Evolutionary conservation across 2,113 vertebrate genomes (phyloP).

Genomic region (Coptodon bakossiorum): DNA sequence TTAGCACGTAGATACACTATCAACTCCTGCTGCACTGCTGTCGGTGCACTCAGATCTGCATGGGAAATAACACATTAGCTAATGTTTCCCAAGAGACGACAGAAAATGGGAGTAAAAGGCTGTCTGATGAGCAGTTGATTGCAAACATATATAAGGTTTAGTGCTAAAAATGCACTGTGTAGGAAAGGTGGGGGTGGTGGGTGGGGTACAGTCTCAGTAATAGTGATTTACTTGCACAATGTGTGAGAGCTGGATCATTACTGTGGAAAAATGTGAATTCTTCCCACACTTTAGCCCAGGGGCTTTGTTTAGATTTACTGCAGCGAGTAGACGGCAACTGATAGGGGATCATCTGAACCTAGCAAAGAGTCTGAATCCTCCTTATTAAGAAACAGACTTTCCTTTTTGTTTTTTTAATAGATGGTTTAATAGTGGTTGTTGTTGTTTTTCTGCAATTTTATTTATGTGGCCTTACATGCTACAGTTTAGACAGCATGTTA

Average conservation of each 20-base stretch:
- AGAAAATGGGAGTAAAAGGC: background rate
- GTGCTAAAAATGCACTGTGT: conserved; percentile 23
- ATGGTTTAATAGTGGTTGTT: background rate
- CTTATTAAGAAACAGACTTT: background rate
- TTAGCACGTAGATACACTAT: background rate
- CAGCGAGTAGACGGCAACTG: background rate
- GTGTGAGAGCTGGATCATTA: conserved; percentile 2
- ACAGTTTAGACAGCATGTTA: background rate
- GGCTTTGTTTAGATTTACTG: conserved; percentile 36
- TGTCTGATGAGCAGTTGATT: conserved; percentile 39
- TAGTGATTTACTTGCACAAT: conserved; percentile 35
- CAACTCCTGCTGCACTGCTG: background rate
- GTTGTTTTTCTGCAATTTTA: background rate
- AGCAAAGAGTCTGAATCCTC: background rate
- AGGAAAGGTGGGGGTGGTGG: background rate
- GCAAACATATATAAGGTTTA: conserved; percentile 30
- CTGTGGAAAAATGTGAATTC: conserved; percentile 26
- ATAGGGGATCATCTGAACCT: background rate
- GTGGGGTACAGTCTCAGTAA: conserved; percentile 11
- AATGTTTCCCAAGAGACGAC: background rate
- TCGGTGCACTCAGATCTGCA: background rate
- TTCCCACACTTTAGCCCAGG: conserved; percentile 29
- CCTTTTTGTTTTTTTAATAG: background rate
- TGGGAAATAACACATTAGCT: background rate
- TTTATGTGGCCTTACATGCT: background rate